A percentile compares a stretch with the other conserved stretches of the same genome.
Evolutionary conservation across 53 echinoderm and acorn worm genomes (phyloP).

Genomic region (Holothuria leucospilota): DNA sequence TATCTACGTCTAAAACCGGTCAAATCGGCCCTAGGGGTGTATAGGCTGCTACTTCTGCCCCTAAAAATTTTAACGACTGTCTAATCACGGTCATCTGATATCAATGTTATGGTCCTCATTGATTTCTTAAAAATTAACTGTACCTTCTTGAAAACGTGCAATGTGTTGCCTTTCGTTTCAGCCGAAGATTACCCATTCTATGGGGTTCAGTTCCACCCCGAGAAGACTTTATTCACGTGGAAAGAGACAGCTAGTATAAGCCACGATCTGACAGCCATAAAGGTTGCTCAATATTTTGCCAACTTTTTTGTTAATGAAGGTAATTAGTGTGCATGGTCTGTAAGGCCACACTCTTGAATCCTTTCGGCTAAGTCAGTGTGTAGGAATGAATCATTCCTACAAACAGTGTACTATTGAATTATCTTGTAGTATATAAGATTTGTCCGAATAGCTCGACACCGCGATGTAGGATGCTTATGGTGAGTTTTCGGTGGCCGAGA

Average conservation of each 20-base stretch:
- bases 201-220: constrained; percentile 79
- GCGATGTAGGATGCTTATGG: no score
- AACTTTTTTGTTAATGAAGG: constrained; percentile 86
- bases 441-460: no score
- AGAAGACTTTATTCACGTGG: constrained; percentile 82
- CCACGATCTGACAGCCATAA: constrained; percentile 65
- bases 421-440: no score
- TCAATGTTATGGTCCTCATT: no score
- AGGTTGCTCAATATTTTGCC: constrained; percentile 70
- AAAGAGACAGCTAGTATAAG: constrained; percentile 20
- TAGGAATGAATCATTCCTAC: no score
- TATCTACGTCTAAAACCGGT: no score
- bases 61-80: no score
- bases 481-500: no score
- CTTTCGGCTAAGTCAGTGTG: neutral
- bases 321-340: neutral
- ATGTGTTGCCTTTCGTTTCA: neutral
- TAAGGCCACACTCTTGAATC: neutral
- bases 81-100: no score
- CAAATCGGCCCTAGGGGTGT: no score
- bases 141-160: neutral
- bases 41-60: no score
- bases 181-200: constrained; percentile 77
- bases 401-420: no score
- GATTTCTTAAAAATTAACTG: neutral